Percentiles rank a stretch among this genome's conserved stretches.
These are phyloP conservation scores for Cricetomys ansorgei DNA, from an alignment of 2,113 vertebrate genomes.

Conservation along the genomic window DNA sequence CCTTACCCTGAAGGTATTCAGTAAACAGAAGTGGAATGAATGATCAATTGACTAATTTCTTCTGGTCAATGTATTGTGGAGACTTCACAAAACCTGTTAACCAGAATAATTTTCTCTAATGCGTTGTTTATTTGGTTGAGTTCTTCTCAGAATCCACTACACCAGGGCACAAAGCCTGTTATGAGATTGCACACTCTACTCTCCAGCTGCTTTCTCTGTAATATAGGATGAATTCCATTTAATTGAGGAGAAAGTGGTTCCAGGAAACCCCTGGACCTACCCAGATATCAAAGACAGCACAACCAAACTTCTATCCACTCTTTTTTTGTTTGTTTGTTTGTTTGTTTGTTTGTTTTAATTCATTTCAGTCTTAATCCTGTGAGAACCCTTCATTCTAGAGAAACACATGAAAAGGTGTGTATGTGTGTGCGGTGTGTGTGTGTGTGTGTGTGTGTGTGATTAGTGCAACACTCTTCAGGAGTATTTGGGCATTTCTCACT, in stretches of 20 bases:
- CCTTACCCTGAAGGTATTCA: neutral
- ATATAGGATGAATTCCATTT: neutral
- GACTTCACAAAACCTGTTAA: slow-evolving; percentile 36
- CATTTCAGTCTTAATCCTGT: neutral
- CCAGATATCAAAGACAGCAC: neutral
- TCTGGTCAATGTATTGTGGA: neutral
- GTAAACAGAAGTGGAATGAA: neutral
- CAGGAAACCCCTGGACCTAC: neutral
- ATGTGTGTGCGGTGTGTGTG: neutral
- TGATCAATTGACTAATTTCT: neutral
- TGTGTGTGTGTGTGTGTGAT: neutral
- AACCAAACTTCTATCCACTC: neutral
- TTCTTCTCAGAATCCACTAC: slow-evolving; percentile 64
- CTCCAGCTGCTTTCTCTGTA: slow-evolving; percentile 1
- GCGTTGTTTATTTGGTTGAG: slow-evolving; percentile 40
- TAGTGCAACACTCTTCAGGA: neutral
- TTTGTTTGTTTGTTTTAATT: no score
- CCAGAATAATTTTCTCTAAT: slow-evolving; percentile 46
- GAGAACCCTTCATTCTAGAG: neutral
- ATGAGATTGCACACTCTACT: neutral
- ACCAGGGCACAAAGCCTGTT: neutral
- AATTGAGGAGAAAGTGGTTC: neutral
- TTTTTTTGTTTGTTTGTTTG: no score
- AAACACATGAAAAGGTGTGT: neutral
- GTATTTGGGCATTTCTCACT: neutral